Evolutionary conservation across 2,888 invertebrate species (phyloP), one percentile per base, ranked within the genome.

Genomic region (Sialis lutaria): DNA sequence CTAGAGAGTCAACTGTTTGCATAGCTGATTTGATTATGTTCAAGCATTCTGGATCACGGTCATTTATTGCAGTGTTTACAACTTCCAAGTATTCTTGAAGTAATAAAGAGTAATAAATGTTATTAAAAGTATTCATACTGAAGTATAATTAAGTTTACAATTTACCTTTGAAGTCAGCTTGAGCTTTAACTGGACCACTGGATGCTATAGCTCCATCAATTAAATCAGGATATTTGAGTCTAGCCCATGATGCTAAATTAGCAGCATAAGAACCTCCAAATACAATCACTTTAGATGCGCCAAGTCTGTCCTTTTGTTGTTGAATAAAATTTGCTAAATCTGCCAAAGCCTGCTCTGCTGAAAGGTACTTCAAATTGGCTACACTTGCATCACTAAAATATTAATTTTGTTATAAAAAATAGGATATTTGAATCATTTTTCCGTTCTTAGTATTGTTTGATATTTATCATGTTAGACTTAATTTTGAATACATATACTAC

Each of bases 221-320:
- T 0, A 76, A 59, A 55, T 77, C 74, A 0, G 77, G 77, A 57
- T 75, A 76, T 8, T 68, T 70, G 3, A 70, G 58, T 43, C 72
- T 57, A 57, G 71, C 67, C 77, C 77, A 78, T 0, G 72, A 69
- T 0, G 74, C 77, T 67, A 77, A 66, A 48, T 65, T 70, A 45
- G 73, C 77, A 0, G 74, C 69, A 57, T 76, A 75, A 0, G 75
- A 74, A 34, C 74, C 75, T 0, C 77, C 77, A 33, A 75, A 69
- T 8, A 76, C 65, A 1, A 70, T 64, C 41, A 2, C 52, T 55
- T 12, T 46, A 31, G 12, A 9, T 6, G 40, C 42, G 9, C 10
- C 7, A 6, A 31, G 22, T 6, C 40, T 50, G 34, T 49, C 57
- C 57, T 52, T 59, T 54, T 47, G 51, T 39, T 51, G 39, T 37